phyloP scores from a whole-genome alignment of 37 sponge, comb jelly and placozoan genomes.

The Haliclona indistincta region DNA sequence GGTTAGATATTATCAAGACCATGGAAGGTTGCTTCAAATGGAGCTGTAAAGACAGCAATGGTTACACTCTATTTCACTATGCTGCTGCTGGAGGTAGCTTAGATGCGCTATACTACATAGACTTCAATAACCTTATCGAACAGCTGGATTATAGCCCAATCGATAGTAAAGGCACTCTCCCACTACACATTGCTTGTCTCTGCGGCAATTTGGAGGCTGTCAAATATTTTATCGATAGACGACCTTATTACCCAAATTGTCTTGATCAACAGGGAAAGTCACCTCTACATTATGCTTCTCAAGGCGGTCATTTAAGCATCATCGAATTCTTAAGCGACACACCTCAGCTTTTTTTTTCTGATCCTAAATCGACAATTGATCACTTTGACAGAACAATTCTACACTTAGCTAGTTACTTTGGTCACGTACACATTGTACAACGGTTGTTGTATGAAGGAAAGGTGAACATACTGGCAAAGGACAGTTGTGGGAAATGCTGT shows the following conservation, averaged over 20 bases:
- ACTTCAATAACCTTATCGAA: neutral
- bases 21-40: no score
- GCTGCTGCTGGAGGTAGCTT: neutral
- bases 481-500: no score
- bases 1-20: no score
- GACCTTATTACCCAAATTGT: neutral
- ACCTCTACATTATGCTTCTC: conserved; percentile 4
- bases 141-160: neutral
- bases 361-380: no score
- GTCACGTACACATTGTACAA: no score
- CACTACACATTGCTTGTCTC: neutral
- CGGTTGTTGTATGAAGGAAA: no score
- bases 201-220: neutral
- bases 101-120: neutral
- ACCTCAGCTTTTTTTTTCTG: no score
- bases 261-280: neutral
- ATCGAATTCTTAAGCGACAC: neutral
- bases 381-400: no score
- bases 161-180: neutral
- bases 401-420: no score
- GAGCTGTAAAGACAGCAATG: neutral
- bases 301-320: neutral
- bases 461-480: no score
- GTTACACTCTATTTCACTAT: neutral
- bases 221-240: neutral